Percentiles rank a stretch among this genome's conserved stretches.
Evolutionary conservation across 1,140 invertebrate genomes (phyloP).

Genomic region (Drosophila bocqueti): DNA sequence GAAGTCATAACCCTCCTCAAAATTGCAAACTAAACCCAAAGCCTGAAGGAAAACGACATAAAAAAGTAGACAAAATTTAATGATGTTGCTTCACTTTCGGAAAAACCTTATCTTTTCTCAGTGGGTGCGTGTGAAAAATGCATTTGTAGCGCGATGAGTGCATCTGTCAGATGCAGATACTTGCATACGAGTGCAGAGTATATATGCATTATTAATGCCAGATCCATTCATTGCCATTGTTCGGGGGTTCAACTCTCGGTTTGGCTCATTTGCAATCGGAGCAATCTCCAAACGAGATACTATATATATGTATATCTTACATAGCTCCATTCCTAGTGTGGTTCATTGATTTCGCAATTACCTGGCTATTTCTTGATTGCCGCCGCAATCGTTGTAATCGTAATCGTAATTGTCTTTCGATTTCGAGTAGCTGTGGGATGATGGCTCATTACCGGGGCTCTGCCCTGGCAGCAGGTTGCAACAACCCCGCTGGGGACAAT

Average conservation of each 20-base stretch:
- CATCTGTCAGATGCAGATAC: slow-evolving; percentile 48
- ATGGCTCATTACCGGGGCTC: slow-evolving; percentile 48
- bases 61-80: slow-evolving; percentile 16
- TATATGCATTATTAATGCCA: slow-evolving; percentile 57
- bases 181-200: slow-evolving; percentile 6
- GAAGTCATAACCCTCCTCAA: background rate
- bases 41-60: background rate
- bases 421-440: slow-evolving; percentile 32
- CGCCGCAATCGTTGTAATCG: slow-evolving; percentile 16
- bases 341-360: slow-evolving; percentile 70
- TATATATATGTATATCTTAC: too few relatives aligned
- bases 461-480: slow-evolving; percentile 49
- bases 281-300: slow-evolving; percentile 21
- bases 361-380: slow-evolving; percentile 37
- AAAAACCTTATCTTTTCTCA: slow-evolving; percentile 45
- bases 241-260: slow-evolving; percentile 53
- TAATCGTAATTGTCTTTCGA: slow-evolving; percentile 48
- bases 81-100: slow-evolving; percentile 34
- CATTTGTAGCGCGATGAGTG: slow-evolving; percentile 44
- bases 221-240: slow-evolving; percentile 56
- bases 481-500: slow-evolving; percentile 49
- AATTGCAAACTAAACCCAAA: background rate
- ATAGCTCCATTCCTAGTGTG: slow-evolving; percentile 10
- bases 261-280: slow-evolving; percentile 40
- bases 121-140: slow-evolving; percentile 69